A percentile compares a stretch with the other conserved stretches of the same genome.
phyloP scores from a whole-genome alignment of 2,797 vertebrate genomes.

The Diglossa cyanea region DNA sequence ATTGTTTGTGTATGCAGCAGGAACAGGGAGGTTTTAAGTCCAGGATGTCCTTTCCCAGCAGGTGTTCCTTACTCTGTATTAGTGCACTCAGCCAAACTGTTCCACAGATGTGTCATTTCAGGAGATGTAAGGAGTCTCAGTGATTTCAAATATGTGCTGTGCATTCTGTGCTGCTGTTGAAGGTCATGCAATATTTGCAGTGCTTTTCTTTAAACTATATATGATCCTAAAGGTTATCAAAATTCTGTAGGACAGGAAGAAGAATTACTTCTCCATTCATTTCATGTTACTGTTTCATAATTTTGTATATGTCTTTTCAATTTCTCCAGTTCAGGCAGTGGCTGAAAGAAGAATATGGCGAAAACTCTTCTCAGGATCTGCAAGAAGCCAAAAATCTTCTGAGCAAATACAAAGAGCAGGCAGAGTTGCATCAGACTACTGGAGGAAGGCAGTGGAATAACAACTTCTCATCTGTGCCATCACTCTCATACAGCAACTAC shows the following conservation, averaged over 20 bases:
- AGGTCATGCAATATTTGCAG: not conserved
- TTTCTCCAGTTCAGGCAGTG: conserved; percentile 85
- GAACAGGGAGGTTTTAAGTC: not conserved
- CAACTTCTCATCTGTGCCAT: conserved; percentile 68
- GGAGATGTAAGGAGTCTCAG: not conserved
- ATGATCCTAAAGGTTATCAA: not conserved
- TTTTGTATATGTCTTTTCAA: not conserved
- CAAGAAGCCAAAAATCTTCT: conserved; percentile 85
- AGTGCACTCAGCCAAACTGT: not conserved
- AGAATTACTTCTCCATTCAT: not conserved
- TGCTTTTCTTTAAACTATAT: not conserved
- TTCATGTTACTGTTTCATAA: not conserved
- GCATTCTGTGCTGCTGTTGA: not conserved
- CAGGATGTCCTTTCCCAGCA: not conserved
- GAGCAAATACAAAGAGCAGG: conserved; percentile 77
- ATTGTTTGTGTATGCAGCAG: not conserved
- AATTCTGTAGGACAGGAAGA: not conserved
- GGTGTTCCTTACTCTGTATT: not conserved
- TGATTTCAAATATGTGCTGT: not conserved
- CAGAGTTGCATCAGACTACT: conserved; percentile 59
- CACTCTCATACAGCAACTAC: conserved; percentile 70
- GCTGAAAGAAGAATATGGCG: conserved; percentile 86
- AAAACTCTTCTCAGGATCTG: conserved; percentile 86
- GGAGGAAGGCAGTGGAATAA: conserved; percentile 73
- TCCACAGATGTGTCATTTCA: not conserved